Conservation (phyloP, 2,113 vertebrate species). For the Phyllostomus discolor region DNA sequence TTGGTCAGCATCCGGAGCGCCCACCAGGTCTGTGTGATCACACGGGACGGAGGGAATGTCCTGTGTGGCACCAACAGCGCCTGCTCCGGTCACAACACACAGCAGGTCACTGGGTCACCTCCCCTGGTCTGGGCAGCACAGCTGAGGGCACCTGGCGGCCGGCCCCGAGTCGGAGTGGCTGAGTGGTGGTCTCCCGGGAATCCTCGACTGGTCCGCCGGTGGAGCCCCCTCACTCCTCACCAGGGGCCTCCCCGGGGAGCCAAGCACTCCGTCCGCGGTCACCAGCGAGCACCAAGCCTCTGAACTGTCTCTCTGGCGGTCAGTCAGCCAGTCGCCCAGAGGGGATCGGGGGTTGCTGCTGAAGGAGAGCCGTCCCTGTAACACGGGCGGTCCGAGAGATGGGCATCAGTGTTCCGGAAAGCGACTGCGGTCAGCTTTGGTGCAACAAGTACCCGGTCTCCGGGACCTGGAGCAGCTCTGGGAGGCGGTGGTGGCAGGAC, state of each 20-base stretch:
- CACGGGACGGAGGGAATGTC: neutral
- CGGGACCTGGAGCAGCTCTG: slow-evolving; percentile 39
- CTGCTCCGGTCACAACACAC: neutral
- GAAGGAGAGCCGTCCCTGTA: slow-evolving; percentile 20
- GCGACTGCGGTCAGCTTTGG: neutral
- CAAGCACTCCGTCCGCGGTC: too few species aligned
- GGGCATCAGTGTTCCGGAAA: slow-evolving; percentile 67
- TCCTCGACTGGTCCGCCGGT: neutral
- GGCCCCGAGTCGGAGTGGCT: neutral
- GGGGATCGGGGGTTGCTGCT: slow-evolving; percentile 41
- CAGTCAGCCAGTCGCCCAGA: neutral
- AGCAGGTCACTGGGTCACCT: too few species aligned
- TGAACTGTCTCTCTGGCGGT: neutral
- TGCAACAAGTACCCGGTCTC: neutral
- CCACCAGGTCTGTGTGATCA: neutral
- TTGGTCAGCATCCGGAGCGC: neutral
- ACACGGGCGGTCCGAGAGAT: neutral
- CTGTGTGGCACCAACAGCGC: neutral
- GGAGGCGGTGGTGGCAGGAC: neutral
- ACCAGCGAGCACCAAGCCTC: neutral
- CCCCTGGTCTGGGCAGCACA: neutral
- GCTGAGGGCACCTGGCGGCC: too few species aligned
- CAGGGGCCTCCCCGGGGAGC: too few species aligned
- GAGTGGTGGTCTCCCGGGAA: neutral
- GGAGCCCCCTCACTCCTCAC: neutral